These are phyloP conservation scores for Thymelicus sylvestris DNA, from an alignment of 2,888 invertebrate genomes.

Conservation along the genomic window DNA sequence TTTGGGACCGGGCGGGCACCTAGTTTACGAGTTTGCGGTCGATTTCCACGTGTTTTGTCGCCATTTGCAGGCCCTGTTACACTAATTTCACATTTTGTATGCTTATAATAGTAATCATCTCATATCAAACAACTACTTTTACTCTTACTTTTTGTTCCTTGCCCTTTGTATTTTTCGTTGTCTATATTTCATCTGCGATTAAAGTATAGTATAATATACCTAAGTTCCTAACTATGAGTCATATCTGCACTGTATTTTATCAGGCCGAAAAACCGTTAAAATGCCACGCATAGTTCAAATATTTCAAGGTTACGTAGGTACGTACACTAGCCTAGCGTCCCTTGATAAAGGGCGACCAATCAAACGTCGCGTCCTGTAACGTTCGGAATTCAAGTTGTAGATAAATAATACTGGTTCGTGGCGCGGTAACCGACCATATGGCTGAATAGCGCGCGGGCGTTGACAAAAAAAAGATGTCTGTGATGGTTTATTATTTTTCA, in stretches of 20 bases:
- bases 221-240: no score
- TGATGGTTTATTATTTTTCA: conserved; percentile 6
- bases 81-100: conserved; percentile 38
- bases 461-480: conserved; percentile 7
- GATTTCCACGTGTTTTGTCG: conserved; percentile 56
- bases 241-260: no score
- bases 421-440: conserved; percentile 31
- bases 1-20: conserved; percentile 40
- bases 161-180: neutral
- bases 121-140: neutral
- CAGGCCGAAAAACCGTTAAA: conserved; percentile 57
- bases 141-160: no score
- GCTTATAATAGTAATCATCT: neutral
- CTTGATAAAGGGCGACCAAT: conserved; percentile 77
- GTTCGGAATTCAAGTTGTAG: conserved; percentile 58
- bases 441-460: conserved; percentile 13
- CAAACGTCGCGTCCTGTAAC: conserved; percentile 59
- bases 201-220: neutral
- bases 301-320: conserved; percentile 62
- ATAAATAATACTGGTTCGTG: conserved; percentile 31
- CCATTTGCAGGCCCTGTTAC: conserved; percentile 46
- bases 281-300: conserved; percentile 60
- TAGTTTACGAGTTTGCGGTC: conserved; percentile 2
- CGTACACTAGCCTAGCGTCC: conserved; percentile 51
- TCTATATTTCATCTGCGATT: neutral